These are phyloP conservation scores for Catostomus latipinnis DNA, from an alignment of 2,797 vertebrate genomes.

Conservation along the genomic window DNA sequence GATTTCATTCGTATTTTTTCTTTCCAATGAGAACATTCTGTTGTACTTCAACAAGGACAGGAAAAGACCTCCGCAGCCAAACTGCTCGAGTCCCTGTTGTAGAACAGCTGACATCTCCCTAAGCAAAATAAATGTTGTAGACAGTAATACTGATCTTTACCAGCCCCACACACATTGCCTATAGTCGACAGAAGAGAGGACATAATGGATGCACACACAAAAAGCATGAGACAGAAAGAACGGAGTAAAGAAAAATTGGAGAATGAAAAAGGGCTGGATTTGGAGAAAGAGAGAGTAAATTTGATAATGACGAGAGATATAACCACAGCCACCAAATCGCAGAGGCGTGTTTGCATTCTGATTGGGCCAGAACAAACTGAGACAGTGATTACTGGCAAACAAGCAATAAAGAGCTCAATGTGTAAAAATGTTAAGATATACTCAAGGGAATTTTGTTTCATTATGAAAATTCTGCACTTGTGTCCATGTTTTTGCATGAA, in stretches of 20 bases:
- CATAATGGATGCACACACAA: background rate
- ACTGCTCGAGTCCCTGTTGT: constrained; percentile 8
- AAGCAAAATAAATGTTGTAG: constrained; percentile 15
- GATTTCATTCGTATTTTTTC: too few species aligned
- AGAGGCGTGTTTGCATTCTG: constrained; percentile 50
- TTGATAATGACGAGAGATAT: constrained; percentile 33
- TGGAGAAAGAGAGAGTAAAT: constrained; percentile 43
- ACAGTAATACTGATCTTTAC: constrained; percentile 54
- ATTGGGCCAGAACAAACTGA: constrained; percentile 75
- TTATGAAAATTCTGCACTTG: background rate
- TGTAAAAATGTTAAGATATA: constrained; percentile 35
- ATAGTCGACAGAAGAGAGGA: constrained; percentile 1
- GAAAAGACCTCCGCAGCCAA: constrained; percentile 50
- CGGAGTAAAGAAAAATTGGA: constrained; percentile 32
- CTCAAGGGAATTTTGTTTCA: constrained; percentile 22
- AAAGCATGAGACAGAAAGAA: background rate
- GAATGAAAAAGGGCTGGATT: constrained; percentile 38
- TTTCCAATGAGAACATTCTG: background rate
- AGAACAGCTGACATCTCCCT: constrained; percentile 15
- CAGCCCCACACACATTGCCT: constrained; percentile 31
- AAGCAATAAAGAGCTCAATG: constrained; percentile 76
- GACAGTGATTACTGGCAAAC: constrained; percentile 74
- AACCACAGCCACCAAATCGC: background rate
- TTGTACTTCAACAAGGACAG: constrained; percentile 43
- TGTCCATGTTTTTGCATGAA: constrained; percentile 14